These are phyloP conservation scores for Paragorgia papillata DNA, from an alignment of 92 coral and sea anemone species.

Conservation along the genomic window DNA sequence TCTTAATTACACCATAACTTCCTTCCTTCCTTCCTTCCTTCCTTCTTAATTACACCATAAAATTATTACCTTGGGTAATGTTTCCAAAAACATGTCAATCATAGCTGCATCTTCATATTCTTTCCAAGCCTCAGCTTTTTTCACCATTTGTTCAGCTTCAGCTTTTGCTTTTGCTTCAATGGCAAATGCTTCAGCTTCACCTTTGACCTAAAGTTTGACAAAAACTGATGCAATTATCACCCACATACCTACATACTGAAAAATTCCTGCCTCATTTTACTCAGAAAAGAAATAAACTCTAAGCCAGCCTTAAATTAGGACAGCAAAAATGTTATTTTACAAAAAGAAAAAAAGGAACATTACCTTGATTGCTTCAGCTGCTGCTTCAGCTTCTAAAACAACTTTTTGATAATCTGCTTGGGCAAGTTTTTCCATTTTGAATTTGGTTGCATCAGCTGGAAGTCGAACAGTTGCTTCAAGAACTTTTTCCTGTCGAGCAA, in stretches of 20 bases:
- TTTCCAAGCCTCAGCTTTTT: conserved; percentile 99
- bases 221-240: neutral
- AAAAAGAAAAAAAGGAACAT: too few relatives aligned
- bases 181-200: conserved; percentile 97
- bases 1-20: too few relatives aligned
- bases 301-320: too few relatives aligned
- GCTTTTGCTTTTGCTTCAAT: conserved; percentile 97
- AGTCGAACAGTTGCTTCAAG: conserved; percentile 80
- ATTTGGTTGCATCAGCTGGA: conserved; percentile 96
- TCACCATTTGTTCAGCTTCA: conserved; percentile 99
- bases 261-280: too few relatives aligned
- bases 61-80: conserved; percentile 90
- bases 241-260: neutral
- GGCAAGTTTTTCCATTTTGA: conserved; percentile 84
- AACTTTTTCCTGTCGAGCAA: conserved; percentile 89
- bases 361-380: conserved; percentile 84
- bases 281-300: too few relatives aligned
- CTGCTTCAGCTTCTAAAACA: conserved; percentile 91
- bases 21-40: too few relatives aligned
- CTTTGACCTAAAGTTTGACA: conserved; percentile 67
- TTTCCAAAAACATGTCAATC: conserved; percentile 93
- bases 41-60: too few relatives aligned
- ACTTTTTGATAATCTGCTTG: conserved; percentile 91
- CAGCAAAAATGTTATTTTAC: too few relatives aligned
- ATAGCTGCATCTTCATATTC: conserved; percentile 97